Conservation (phyloP, 2,888 invertebrate genomes). For the Drosophila mimetica region DNA sequence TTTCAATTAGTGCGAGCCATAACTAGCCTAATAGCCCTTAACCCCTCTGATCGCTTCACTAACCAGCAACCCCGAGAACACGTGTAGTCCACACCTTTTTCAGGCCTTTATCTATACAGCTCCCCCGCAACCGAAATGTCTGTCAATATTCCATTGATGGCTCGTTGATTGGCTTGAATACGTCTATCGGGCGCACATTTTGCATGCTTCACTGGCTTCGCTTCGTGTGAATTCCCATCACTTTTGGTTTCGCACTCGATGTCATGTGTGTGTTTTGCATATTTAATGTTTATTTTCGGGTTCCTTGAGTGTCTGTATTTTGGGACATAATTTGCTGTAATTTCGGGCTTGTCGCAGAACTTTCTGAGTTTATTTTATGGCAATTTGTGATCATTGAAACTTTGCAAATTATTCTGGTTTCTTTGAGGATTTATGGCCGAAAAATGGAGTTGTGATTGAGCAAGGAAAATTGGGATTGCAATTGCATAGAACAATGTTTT, state of each 20-base stretch:
- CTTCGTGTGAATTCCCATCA: slow-evolving; percentile 36
- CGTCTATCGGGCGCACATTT: slow-evolving; percentile 61
- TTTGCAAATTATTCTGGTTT: slow-evolving; percentile 46
- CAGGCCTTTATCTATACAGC: slow-evolving; percentile 23
- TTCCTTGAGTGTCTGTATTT: slow-evolving; percentile 41
- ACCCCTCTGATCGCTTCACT: slow-evolving; percentile 56
- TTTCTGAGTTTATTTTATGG: slow-evolving; percentile 25
- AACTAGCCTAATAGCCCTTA: slow-evolving; percentile 52
- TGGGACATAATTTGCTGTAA: slow-evolving; percentile 50
- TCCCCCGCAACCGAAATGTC: slow-evolving; percentile 9
- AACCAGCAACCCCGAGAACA: slow-evolving; percentile 41
- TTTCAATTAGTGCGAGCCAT: slow-evolving; percentile 51
- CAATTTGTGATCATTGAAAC: slow-evolving; percentile 49
- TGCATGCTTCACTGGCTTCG: slow-evolving; percentile 68
- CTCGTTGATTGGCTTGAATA: slow-evolving; percentile 63
- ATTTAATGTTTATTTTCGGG: slow-evolving; percentile 49
- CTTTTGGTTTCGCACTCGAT: slow-evolving; percentile 10
- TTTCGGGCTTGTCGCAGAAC: slow-evolving; percentile 43
- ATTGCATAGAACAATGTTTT: too few species aligned
- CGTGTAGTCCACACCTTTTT: slow-evolving; percentile 72
- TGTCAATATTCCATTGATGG: slow-evolving; percentile 52
- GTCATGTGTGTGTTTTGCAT: slow-evolving; percentile 48
- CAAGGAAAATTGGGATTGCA: too few species aligned
- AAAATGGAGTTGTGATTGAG: background rate
- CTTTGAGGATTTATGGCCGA: background rate